Base-by-base conservation (phyloP, 2,113 vertebrate species). In the Stegostoma tigrinum region DNA sequence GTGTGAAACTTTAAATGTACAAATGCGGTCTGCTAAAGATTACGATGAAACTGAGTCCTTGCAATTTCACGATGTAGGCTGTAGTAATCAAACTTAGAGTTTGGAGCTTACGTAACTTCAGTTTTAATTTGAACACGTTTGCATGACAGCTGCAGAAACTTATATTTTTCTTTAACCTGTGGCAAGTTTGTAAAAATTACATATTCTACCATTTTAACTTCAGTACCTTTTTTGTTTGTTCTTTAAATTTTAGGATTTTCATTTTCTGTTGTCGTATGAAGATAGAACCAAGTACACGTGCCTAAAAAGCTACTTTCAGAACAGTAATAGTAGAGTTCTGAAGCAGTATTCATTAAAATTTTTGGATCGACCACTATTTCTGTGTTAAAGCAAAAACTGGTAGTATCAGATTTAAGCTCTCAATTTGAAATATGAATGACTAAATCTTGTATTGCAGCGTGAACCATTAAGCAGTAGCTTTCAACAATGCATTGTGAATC, bases 1-100 rank as follows among this genome's bases (percentile, higher is more conserved):
- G 99, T 99, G 96, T 48, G 27, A 72, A 21, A 94, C 96, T 21
- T 34, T 48, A 67, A 48, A 67, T 93, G 95, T 95, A 52, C 6
- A 96, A 91, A 42, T 61, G 45, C 96, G 80, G 95, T 67, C 66
- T 17, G 52, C 48, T 23, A 42, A 67, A 93, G 3, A 89, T 17
- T 42, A 21, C 23, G 34, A 38, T 93, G 86, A 24, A 89, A 61
- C n/a, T 38, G 55, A 66, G 38, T 42, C n/a, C 34, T 93, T 34
- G 38, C n/a, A 66, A 64, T 38, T 93, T 64, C 64, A 34, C 5
- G n/a, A 21, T 7, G 5, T 66, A 67, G n/a, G 66, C 34, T 93
- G 89, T 19, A 38, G 19, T 19, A 42, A 42, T 66, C 89, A 66
- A n/a, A 0, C 34, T 93, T 21, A 5, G 80, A 45, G 80, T 0